phyloP scores from a whole-genome alignment of 1,140 invertebrate species.

The Chionoecetes opilio region DNA sequence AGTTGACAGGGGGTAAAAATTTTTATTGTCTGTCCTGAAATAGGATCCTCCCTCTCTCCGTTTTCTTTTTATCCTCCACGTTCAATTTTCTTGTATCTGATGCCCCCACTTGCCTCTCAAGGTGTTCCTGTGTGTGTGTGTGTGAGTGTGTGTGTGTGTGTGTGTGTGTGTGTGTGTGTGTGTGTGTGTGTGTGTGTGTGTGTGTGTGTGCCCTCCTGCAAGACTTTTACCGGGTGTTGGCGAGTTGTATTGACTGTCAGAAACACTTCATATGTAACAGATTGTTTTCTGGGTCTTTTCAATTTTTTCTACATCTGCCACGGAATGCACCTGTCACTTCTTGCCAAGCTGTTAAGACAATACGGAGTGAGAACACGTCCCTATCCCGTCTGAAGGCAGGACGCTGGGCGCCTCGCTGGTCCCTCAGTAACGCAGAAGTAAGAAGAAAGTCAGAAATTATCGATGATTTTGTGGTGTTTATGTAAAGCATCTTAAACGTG shows the following conservation, averaged over 20 bases:
- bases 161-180: slow-evolving; percentile 18
- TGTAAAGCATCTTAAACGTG: background rate
- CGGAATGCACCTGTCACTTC: slow-evolving; percentile 16
- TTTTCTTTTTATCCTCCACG: background rate
- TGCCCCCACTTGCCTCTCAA: background rate
- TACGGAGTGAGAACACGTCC: background rate
- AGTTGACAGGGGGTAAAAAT: background rate
- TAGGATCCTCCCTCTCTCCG: slow-evolving; percentile 7
- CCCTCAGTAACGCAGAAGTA: background rate
- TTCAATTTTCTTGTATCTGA: slow-evolving; percentile 3
- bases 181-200: slow-evolving; percentile 22
- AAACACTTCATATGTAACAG: slow-evolving; percentile 30
- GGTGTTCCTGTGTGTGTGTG: background rate
- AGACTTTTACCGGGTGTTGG: background rate
- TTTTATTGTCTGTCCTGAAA: background rate
- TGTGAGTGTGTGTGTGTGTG: background rate
- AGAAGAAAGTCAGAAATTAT: background rate
- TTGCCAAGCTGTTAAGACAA: background rate
- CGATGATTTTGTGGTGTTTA: background rate
- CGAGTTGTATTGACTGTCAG: slow-evolving; percentile 2
- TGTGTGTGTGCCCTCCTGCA: background rate
- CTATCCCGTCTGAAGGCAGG: background rate
- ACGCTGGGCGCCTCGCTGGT: background rate
- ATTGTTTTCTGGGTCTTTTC: slow-evolving; percentile 7
- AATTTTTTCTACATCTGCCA: background rate